Evolutionary conservation across 2,888 invertebrate species (phyloP), one percentile per base, ranked within the genome.

Genomic region (Limnephilus rhombicus): DNA sequence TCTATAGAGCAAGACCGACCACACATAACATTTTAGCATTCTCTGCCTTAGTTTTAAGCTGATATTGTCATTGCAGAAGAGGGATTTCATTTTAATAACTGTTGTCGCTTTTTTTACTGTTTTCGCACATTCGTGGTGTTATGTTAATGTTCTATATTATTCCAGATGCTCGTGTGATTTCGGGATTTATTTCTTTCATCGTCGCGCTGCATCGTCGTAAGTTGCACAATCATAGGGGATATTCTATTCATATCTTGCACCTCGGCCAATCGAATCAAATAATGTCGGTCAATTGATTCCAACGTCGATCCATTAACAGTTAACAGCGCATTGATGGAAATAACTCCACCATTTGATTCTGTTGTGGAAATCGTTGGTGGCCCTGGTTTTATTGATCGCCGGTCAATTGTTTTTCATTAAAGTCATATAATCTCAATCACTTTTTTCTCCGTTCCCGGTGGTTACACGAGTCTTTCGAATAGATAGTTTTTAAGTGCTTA

Each of bases 261-360:
- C 88, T 37, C 80, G 80, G 34, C 80, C 88, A 45, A 89, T 89
- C 88, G 88, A 80, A 89, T 80, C 88, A 37, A 89, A 80, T 89
- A 80, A 37, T 89, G 68, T 68, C 68, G 68, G 68, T 80, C 88
- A 89, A 89, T 89, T 89, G 88, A 89, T 80, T 86, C 87, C 5
- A 89, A 89, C 88, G 88, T 80, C 88, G 45, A 89, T n/a, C 88
- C 88, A 80, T 89, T 89, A 86, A 86, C 85, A 85, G 85, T 85
- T 85, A 88, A 80, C 88, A n/a, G 41, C 37, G 80, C 80, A 89
- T 80, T 89, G 88, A 89, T 89, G 80, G 88, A 80, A 68, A 89
- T 41, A 89, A 89, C 88, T 89, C 31, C 68, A 89, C 34, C 88
- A 49, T 89, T 68, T 18, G 34, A 37, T 45, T 37, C 80, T 80